Conservation (phyloP, 2,797 vertebrate genomes). For the Enteromius fasciolatus region DNA sequence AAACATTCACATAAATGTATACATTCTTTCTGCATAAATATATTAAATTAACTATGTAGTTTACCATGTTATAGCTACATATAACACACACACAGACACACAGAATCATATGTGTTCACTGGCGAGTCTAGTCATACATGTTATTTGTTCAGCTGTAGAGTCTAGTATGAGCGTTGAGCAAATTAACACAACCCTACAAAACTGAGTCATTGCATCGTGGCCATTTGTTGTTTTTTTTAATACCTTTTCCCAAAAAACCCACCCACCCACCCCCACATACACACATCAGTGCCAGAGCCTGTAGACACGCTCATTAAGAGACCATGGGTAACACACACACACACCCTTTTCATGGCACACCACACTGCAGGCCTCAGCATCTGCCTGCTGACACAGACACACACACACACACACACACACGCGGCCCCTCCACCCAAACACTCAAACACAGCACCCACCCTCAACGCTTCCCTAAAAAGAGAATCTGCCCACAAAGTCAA, state of each 20-base stretch:
- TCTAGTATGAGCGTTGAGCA: not conserved
- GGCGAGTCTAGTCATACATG: not conserved
- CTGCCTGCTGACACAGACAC: constrained; percentile 36
- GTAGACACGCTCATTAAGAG: constrained; percentile 45
- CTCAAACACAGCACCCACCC: constrained; percentile 40
- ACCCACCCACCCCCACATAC: constrained; percentile 8
- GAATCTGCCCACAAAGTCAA: constrained; percentile 37
- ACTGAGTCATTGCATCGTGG: not conserved
- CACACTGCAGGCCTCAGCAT: constrained; percentile 46
- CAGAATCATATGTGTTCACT: not conserved
- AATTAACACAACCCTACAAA: constrained; percentile 7
- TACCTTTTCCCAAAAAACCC: constrained; percentile 20
- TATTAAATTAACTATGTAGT: not conserved
- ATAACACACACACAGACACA: not conserved
- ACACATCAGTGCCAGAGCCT: constrained; percentile 9
- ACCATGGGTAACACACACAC: constrained; percentile 33
- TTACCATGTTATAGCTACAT: not conserved
- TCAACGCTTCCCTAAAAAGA: constrained; percentile 27
- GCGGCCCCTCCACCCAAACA: constrained; percentile 44
- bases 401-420: constrained; percentile 30
- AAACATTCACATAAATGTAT: not conserved
- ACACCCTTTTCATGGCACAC: constrained; percentile 45
- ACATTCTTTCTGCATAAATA: not conserved
- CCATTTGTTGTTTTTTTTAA: not conserved
- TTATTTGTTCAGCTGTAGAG: not conserved